Base-by-base conservation (phyloP, 2,797 vertebrate species). In the Sebastes taczanowskii region DNA sequence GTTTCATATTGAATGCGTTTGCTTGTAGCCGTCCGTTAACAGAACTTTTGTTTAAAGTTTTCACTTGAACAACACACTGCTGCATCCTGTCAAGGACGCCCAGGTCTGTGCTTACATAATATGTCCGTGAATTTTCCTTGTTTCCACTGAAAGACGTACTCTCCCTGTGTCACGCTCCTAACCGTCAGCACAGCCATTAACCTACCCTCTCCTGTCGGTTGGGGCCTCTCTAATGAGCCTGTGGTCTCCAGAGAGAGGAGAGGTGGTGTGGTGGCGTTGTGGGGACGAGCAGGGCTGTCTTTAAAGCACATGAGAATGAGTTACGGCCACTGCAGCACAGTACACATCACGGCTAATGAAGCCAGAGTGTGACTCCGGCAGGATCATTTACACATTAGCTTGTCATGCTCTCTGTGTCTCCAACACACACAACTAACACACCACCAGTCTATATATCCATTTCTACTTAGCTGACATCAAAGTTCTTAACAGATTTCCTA, bases 271-370 rank as follows among this genome's bases (percentile, higher is more conserved):
- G 60, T 63, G 62, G 32, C 60, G 71, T 42, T 59, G 67, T 75
- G 68, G 35, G 27, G 77, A 77, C 22, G 80, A 85, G 82, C 18
- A 16, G 58, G 3, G 56, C 78, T 81, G 83, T 77, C 84, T 84
- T 71, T 59, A 80, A 88, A 81, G 80, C 78, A 73, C 82, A 80
- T 71, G 74, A 83, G 72, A 81, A 87, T 90, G 91, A 94, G 80
- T 90, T 90, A 89, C 52, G 20, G 79, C 66, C 87, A 46, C 89
- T 82, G 83, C 87, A 64, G 86, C 71, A 29, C 38, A 35, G 60
- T 56, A 32, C 74, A 83, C 78, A 81, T 88, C 89, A 80, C 80
- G 60, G 70, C 80, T 91, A 93, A 90, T 90, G 90, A 93, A 90
- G 86, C 87, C 86, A 38, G 81, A 66, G 82, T 53, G 65, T 32